Percentiles rank a stretch among this genome's conserved stretches.
These are phyloP conservation scores for Danio kyathit DNA, from an alignment of 2,797 vertebrate species.

Conservation along the genomic window DNA sequence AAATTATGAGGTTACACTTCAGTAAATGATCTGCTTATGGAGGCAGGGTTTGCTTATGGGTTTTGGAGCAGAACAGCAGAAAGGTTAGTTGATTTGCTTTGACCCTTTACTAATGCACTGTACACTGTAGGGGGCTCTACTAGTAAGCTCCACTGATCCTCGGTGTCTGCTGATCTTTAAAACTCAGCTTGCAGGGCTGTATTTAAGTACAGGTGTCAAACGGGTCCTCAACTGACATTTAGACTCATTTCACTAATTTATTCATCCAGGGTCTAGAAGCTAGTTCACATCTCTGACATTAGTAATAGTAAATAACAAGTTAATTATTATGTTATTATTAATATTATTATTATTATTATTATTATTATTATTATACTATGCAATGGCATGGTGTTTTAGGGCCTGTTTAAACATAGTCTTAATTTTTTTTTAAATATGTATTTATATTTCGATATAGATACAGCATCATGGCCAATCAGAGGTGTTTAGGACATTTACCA, in stretches of 20 bases:
- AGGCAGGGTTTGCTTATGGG: neutral
- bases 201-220: slow-evolving; percentile 7
- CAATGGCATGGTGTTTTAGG: neutral
- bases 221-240: slow-evolving; percentile 20
- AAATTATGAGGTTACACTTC: neutral
- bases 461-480: too few species aligned
- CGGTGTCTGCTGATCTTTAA: neutral
- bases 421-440: too few species aligned
- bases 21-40: neutral
- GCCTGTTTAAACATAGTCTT: too few species aligned
- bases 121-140: neutral
- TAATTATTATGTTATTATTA: slow-evolving; percentile 11
- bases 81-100: neutral
- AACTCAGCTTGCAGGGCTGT: slow-evolving; percentile 2
- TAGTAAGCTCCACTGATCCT: neutral
- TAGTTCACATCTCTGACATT: neutral
- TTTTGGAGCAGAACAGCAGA: neutral
- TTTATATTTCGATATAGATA: too few species aligned
- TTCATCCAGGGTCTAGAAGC: neutral
- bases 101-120: neutral
- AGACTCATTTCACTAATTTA: slow-evolving; percentile 8
- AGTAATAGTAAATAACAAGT: neutral
- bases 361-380: slow-evolving; percentile 3
- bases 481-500: too few species aligned
- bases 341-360: too few species aligned